These are phyloP conservation scores for Catocala nupta DNA, from an alignment of 2,888 invertebrate species.

Conservation along the genomic window DNA sequence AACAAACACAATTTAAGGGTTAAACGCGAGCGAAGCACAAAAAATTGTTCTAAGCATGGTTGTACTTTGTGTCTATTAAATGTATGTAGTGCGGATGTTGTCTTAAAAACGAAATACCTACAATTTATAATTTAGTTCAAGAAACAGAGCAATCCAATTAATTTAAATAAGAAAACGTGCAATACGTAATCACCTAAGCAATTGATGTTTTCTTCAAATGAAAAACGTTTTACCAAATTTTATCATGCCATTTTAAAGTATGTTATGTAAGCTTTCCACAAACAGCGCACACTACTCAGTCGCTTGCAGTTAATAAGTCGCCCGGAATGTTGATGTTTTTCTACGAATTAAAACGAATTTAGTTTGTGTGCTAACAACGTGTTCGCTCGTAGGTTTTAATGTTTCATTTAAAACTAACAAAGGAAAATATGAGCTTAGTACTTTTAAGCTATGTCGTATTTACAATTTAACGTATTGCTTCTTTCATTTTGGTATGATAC, in stretches of 20 bases:
- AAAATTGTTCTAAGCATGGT: too few relatives aligned
- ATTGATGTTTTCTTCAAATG: too few relatives aligned
- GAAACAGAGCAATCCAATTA: too few relatives aligned
- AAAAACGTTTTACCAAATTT: neutral
- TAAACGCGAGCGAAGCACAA: too few relatives aligned
- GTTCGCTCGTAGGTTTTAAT: constrained; percentile 15
- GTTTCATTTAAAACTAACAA: constrained; percentile 7
- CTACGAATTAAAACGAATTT: constrained; percentile 5
- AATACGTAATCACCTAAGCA: too few relatives aligned
- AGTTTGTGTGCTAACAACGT: constrained; percentile 9
- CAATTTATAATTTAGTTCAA: too few relatives aligned
- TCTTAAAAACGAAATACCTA: too few relatives aligned
- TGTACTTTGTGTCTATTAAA: too few relatives aligned
- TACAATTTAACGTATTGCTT: neutral
- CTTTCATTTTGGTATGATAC: neutral
- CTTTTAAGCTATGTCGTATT: too few relatives aligned
- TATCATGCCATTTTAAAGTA: neutral
- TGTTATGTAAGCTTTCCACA: neutral
- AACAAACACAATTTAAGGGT: too few relatives aligned
- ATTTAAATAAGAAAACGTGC: too few relatives aligned
- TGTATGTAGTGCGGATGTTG: too few relatives aligned
- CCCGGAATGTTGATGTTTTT: constrained; percentile 1
- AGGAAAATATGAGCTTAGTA: neutral
- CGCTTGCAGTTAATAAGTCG: constrained; percentile 3
- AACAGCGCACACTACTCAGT: neutral